phyloP scores from a whole-genome alignment of 2,888 invertebrate genomes.

The Itoplectis maculator region DNA sequence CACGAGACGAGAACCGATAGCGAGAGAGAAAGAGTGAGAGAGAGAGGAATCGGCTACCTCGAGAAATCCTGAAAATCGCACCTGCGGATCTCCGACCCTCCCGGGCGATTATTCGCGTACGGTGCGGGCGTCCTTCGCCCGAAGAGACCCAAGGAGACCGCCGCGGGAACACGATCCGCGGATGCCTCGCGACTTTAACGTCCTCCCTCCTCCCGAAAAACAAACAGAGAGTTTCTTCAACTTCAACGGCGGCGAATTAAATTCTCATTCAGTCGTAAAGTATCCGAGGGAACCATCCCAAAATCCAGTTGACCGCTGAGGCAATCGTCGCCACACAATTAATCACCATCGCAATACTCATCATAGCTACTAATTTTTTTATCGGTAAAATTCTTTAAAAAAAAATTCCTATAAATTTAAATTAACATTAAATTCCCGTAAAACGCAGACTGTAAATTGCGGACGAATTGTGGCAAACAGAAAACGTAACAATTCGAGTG shows the following conservation, averaged over 20 bases:
- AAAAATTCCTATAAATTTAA: not conserved
- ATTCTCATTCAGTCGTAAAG: conserved; percentile 14
- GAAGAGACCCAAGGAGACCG: conserved; percentile 18
- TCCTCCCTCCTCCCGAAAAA: conserved; percentile 6
- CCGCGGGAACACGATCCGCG: not conserved
- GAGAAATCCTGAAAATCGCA: conserved; percentile 51
- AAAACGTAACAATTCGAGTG: not conserved
- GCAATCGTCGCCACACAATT: not conserved
- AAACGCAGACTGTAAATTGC: no score
- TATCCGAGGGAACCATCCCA: not conserved
- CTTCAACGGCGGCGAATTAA: conserved; percentile 2
- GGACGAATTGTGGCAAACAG: not conserved
- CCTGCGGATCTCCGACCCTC: conserved; percentile 45
- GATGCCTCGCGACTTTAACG: conserved; percentile 3
- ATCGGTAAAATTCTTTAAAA: not conserved
- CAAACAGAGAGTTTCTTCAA: conserved; percentile 18
- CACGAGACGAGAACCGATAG: conserved; percentile 5
- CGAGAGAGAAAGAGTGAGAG: not conserved
- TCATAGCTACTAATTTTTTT: not conserved
- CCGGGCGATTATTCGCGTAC: conserved; percentile 24
- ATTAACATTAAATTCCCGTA: conserved; percentile 2
- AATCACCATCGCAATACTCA: not conserved
- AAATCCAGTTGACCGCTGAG: not conserved
- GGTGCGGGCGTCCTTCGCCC: conserved; percentile 46
- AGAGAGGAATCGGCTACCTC: conserved; percentile 24